Percentiles rank a stretch among this genome's conserved stretches.
Evolutionary conservation across 2,888 invertebrate species (phyloP).

Genomic region (Pterostichus madidus): DNA sequence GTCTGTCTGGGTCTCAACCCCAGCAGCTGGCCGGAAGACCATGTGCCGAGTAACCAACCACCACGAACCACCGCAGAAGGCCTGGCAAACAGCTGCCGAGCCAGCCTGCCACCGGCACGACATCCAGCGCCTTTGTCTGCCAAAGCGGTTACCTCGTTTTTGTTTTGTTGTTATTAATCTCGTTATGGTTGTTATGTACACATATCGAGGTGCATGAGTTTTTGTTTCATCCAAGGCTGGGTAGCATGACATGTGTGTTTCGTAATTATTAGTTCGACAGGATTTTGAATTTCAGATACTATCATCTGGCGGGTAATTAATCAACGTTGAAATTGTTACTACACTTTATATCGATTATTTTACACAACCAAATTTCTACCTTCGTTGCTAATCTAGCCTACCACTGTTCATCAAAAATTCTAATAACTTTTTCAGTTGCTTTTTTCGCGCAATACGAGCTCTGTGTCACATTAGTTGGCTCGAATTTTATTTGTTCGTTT

Average conservation of each 20-base stretch:
- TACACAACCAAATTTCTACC: too few species aligned
- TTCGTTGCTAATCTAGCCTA: too few species aligned
- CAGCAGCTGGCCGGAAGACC: constrained; percentile 57
- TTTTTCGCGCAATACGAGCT: too few species aligned
- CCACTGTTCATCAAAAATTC: too few species aligned
- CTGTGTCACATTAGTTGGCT: too few species aligned
- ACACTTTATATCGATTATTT: too few species aligned
- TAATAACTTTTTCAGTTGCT: too few species aligned
- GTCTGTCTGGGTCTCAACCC: constrained; percentile 21
- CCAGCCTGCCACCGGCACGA: constrained; percentile 37
- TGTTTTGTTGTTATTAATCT: constrained; percentile 55
- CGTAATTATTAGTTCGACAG: constrained; percentile 19
- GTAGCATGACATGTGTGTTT: constrained; percentile 20
- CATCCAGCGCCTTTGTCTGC: background rate
- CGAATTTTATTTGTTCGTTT: too few species aligned
- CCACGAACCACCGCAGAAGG: constrained; percentile 26
- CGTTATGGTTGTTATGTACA: constrained; percentile 48
- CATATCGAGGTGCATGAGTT: constrained; percentile 29
- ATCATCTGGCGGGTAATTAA: background rate
- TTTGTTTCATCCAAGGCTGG: constrained; percentile 16
- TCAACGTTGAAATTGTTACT: background rate
- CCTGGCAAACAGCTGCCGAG: constrained; percentile 45
- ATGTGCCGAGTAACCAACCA: constrained; percentile 35
- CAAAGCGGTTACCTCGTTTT: constrained; percentile 14
- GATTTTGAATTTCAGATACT: constrained; percentile 5